These are phyloP conservation scores for Agelaius phoeniceus DNA, from an alignment of 2,113 vertebrate species.

Conservation along the genomic window DNA sequence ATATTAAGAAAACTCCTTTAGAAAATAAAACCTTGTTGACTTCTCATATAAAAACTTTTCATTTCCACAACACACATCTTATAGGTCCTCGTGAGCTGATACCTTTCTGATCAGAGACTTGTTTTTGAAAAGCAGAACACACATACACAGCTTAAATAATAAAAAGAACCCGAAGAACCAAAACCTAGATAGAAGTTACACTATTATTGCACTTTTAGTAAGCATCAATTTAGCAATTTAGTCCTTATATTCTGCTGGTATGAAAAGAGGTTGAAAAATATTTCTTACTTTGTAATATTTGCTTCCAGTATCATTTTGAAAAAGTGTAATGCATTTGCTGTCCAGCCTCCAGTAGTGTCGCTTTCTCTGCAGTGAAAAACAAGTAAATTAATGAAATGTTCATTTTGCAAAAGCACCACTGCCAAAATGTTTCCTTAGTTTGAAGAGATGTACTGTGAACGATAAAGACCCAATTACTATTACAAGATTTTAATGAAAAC, in stretches of 20 bases:
- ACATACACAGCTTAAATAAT: neutral
- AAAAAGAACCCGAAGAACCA: neutral
- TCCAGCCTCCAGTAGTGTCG: constrained; percentile 97
- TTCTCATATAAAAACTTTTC: neutral
- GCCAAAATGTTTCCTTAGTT: neutral
- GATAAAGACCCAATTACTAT: neutral
- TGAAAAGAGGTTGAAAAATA: neutral
- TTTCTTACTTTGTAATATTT: constrained; percentile 94
- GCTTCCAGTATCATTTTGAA: constrained; percentile 94
- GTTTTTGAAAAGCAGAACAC: neutral
- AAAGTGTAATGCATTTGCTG: constrained; percentile 96
- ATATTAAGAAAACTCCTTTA: neutral
- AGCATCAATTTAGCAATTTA: neutral
- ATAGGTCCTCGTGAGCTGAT: neutral
- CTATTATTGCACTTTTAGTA: neutral
- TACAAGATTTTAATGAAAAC: neutral
- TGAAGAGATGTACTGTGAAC: neutral
- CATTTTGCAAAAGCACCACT: neutral
- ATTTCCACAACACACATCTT: neutral
- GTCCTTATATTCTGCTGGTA: neutral
- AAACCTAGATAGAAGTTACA: neutral
- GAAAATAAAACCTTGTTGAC: neutral
- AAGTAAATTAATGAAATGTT: neutral
- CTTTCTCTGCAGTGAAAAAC: constrained; percentile 84
- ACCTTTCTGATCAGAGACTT: neutral